phyloP scores from a whole-genome alignment of 2,113 vertebrate genomes.

The Lagopus muta region DNA sequence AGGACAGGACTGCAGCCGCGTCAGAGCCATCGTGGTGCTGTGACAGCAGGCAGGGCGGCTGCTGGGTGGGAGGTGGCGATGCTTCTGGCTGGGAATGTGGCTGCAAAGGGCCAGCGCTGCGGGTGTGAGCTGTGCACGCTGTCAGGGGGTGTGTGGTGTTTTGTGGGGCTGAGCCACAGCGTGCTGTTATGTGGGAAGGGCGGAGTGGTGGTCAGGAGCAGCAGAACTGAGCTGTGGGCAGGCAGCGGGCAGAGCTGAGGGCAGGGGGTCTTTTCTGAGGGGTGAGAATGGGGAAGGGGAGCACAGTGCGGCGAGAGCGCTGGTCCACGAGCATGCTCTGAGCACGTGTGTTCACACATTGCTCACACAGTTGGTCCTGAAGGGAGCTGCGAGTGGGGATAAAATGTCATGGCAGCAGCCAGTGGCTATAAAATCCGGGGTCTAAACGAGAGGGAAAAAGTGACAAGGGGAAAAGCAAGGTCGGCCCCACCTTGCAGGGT shows the following conservation, averaged over 20 bases:
- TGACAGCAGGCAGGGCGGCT: neutral
- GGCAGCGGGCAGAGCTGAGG: neutral
- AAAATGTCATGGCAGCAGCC: neutral
- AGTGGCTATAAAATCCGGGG: neutral
- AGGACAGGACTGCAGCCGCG: accelerated
- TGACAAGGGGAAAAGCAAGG: conserved; percentile 52
- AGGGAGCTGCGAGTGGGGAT: neutral
- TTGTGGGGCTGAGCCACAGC: too few relatives aligned
- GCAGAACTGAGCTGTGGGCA: neutral
- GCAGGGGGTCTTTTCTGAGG: neutral
- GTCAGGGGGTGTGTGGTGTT: accelerated
- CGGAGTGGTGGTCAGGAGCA: neutral
- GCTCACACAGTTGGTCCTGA: neutral
- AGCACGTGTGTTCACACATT: accelerated
- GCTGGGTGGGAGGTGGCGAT: neutral
- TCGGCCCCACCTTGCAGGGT: conserved; percentile 68
- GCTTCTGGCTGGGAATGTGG: neutral
- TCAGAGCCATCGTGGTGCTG: neutral
- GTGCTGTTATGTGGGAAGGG: neutral
- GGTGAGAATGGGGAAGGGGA: neutral
- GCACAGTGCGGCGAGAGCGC: neutral
- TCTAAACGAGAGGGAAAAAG: conserved; percentile 45
- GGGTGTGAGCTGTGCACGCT: accelerated
- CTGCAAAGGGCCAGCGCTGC: accelerated
- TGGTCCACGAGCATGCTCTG: neutral